Percentiles rank a stretch among this genome's conserved stretches.
These are phyloP conservation scores for Brachylomia viminalis DNA, from an alignment of 2,888 invertebrate genomes.

Conservation along the genomic window DNA sequence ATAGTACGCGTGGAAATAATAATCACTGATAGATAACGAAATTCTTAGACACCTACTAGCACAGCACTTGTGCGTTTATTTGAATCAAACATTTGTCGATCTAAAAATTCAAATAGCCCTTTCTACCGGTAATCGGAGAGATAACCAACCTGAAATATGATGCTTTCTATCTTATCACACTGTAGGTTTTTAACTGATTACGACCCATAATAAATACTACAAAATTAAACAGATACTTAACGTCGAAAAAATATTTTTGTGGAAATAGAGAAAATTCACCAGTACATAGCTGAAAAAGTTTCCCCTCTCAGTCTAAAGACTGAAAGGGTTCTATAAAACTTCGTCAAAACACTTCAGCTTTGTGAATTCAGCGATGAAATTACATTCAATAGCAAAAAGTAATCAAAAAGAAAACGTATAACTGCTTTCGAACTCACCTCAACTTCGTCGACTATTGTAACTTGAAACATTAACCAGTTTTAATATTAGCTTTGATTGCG, in stretches of 20 bases:
- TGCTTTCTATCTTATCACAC: constrained; percentile 42
- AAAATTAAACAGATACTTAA: constrained; percentile 12
- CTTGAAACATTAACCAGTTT: constrained; percentile 16
- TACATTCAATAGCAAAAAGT: constrained; percentile 24
- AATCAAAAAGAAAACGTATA: constrained; percentile 26
- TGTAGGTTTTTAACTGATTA: constrained; percentile 27
- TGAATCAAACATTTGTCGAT: constrained; percentile 17
- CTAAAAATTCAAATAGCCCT: constrained; percentile 6
- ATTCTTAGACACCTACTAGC: constrained; percentile 16
- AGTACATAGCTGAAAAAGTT: no score
- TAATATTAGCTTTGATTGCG: no score
- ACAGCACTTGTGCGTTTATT: not conserved
- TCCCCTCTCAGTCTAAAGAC: no score
- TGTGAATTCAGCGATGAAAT: constrained; percentile 8
- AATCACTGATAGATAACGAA: constrained; percentile 48
- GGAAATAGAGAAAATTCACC: not conserved
- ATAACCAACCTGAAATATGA: constrained; percentile 25
- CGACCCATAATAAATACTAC: constrained; percentile 3
- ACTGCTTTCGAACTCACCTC: constrained; percentile 13
- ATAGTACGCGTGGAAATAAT: constrained; percentile 44
- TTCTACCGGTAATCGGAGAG: constrained; percentile 14
- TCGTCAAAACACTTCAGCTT: constrained; percentile 7
- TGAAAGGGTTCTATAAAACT: constrained; percentile 10
- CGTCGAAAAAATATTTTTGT: not conserved
- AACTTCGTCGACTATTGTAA: constrained; percentile 10